phyloP scores from a whole-genome alignment of 2,888 invertebrate genomes.

The Anticlea derivata region DNA sequence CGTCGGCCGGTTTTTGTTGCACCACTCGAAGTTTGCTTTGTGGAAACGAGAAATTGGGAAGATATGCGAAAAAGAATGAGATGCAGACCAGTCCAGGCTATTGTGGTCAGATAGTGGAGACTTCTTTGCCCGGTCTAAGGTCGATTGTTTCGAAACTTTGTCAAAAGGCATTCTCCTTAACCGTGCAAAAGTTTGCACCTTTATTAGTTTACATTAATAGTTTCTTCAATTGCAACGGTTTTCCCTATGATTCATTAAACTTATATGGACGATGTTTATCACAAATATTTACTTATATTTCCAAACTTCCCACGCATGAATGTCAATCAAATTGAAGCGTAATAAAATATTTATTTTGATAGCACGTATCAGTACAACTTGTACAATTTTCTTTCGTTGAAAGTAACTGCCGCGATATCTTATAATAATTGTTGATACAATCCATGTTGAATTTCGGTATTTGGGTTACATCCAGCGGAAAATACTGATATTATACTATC shows the following conservation, averaged over 20 bases:
- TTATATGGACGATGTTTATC: constrained; percentile 21
- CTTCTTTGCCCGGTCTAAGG: constrained; percentile 11
- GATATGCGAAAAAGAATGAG: constrained; percentile 50
- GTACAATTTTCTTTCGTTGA: constrained; percentile 24
- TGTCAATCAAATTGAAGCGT: constrained; percentile 40
- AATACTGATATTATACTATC: constrained; percentile 11
- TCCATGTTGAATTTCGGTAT: constrained; percentile 1
- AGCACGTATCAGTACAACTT: constrained; percentile 35
- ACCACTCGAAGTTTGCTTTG: constrained; percentile 39
- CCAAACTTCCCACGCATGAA: constrained; percentile 40
- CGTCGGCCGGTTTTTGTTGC: constrained; percentile 51
- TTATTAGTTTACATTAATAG: no score
- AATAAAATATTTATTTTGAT: constrained; percentile 39
- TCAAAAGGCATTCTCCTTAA: not conserved
- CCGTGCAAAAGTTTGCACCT: not conserved
- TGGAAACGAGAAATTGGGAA: constrained; percentile 50
- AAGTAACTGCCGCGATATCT: constrained; percentile 15
- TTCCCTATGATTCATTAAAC: not conserved
- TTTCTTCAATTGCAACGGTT: constrained; percentile 7
- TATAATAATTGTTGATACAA: not conserved
- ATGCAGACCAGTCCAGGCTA: constrained; percentile 32
- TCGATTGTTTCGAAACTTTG: not conserved
- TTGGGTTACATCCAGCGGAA: not conserved
- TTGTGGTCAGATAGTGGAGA: constrained; percentile 27
- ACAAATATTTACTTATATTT: constrained; percentile 37